Conservation (phyloP, 1,140 invertebrate genomes). For the Tetramorium alpestre region DNA sequence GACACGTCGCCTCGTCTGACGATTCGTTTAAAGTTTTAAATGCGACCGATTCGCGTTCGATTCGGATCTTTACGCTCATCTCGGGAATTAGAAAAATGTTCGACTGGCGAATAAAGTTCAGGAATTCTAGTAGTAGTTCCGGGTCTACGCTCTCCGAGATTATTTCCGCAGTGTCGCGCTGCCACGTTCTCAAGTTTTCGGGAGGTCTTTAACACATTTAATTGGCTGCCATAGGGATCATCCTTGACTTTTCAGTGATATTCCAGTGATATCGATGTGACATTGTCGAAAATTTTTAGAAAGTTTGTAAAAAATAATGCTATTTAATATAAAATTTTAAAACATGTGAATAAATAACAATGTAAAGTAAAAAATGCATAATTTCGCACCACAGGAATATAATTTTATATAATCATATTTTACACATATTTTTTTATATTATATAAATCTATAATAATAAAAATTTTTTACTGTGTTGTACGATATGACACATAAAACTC, state of each 20-base stretch:
- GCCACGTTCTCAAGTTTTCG: neutral
- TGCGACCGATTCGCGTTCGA: neutral
- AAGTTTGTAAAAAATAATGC: neutral
- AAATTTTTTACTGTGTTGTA: no score
- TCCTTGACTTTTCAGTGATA: neutral
- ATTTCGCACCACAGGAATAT: neutral
- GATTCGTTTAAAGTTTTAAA: constrained; percentile 39
- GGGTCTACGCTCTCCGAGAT: neutral
- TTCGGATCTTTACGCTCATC: neutral
- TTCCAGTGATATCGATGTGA: neutral
- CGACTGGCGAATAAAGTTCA: neutral
- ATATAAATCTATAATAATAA: neutral
- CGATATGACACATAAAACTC: neutral
- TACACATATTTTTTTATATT: no score
- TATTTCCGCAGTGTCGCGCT: no score
- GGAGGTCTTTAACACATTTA: neutral
- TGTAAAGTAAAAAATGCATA: neutral
- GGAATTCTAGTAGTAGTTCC: neutral
- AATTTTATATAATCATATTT: neutral
- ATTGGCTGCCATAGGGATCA: neutral
- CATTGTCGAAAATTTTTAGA: neutral
- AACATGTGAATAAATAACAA: neutral
- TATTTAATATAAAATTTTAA: neutral
- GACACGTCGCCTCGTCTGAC: neutral
- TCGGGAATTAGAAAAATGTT: neutral